Evolutionary conservation across 1,140 invertebrate species (phyloP), one percentile per base, ranked within the genome.

Genomic region (Drosophila ohnishii): DNA sequence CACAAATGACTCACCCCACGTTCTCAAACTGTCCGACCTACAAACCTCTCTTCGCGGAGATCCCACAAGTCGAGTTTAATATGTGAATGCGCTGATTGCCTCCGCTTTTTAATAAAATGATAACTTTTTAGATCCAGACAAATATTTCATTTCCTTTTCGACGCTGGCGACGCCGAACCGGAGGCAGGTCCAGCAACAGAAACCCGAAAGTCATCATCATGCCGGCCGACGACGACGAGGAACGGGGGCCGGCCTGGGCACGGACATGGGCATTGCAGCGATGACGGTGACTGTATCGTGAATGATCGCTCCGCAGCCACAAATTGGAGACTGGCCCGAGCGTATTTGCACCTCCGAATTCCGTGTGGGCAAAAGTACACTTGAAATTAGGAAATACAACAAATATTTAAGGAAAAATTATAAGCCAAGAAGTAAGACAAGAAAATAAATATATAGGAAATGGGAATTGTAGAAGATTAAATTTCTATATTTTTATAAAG

Each of bases 41-140:
- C 59, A 84, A 84, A 83, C 75, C 63, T 75, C 22, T 14, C 11
- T 40, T 40, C 22, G 56, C 60, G 28, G 56, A 81, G 82, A 83
- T 86, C 84, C 79, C 83, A 86, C 83, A 87, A 83, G 83, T 73
- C 44, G 83, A 50, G 57, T 87, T 88, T 88, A 87, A 87, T 89
- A 90, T 90, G 83, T 90, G 87, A 90, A 90, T 90, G 87, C 87
- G 87, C 86, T 90, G 87, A 90, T 90, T 90, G 87, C 87, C 87
- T 87, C 80, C 64, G 82, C 78, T 86, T 90, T 90, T 90, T 87
- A 90, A 90, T 90, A 90, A 90, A 90, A 90, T 90, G 87, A 90
- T 90, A 90, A 90, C 87, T 90, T 90, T 55, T 90, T 88, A 80
- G 78, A 75, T 55, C 87, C 87, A 90, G 87, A 87, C 87, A 90